Evolutionary conservation across 2,888 invertebrate genomes (phyloP), one percentile per base, ranked within the genome.

Genomic region (Papilio demoleus): DNA sequence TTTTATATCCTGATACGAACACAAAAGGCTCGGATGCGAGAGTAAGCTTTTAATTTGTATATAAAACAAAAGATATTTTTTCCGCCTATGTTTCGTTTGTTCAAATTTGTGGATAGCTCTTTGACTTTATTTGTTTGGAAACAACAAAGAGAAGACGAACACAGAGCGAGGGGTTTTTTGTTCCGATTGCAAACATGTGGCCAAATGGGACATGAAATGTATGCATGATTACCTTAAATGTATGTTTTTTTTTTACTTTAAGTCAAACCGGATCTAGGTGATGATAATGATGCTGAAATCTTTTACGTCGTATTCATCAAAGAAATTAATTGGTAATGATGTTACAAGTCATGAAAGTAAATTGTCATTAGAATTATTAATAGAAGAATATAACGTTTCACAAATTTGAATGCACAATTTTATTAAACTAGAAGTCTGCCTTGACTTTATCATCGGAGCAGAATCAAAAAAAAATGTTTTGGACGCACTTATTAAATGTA

Each of bases 71-170:
- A 53, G n/a, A 14, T 53, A 50, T 53, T 27, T 47, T 24, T 53
- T 53, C 50, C 50, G 24, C 27, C 14, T 53, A 27, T 53, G 50
- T 27, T 53, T 53, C 27, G 50, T 53, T 53, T 53, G 50, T 53
- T 27, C 50, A 53, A 53, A 53, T 53, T 53, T 27, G 50, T 42
- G 61, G 40, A 61, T 40, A 42, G 61, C 61, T 61, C 61, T 61
- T 61, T 61, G 61, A 61, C 42, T 61, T 42, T 61, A 61, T 61
- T 61, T 61, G 61, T 61, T 61, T 27, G 38, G 61, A 17, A 42
- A 31, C 42, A 61, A 61, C 61, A 61, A 61, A 61, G 42, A 61
- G 24, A 42, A 60, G 59, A 60, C 36, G 24, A 60, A n/a, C n/a
- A 61, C 42, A 42, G 24, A n/a, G 40, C 24, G 22, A 24, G 42